A percentile compares a stretch with the other conserved stretches of the same genome.
phyloP scores from a whole-genome alignment of 2,797 vertebrate genomes.

The Caiman crocodilus region DNA sequence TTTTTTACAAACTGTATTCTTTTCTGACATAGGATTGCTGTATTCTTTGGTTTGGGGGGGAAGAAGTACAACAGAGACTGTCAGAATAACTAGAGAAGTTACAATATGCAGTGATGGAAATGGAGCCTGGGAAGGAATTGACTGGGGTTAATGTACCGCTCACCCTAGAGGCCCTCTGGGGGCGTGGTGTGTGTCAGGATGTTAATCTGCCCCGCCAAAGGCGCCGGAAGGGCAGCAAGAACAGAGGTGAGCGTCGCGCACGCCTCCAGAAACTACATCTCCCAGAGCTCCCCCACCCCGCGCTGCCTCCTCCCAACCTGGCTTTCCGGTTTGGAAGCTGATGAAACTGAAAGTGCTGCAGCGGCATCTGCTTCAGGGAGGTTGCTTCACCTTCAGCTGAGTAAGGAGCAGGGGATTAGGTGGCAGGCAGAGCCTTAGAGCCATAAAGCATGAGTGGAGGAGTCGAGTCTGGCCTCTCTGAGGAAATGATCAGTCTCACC shows the following conservation, averaged over 20 bases:
- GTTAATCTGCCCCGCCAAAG: not conserved
- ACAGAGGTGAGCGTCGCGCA: fast-evolving
- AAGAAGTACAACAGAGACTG: not conserved
- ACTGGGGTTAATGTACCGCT: not conserved
- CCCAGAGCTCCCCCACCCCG: constrained; percentile 66
- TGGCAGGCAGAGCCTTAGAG: not conserved
- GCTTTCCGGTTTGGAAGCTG: constrained; percentile 13
- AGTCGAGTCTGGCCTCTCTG: constrained; percentile 55
- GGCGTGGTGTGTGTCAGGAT: not conserved
- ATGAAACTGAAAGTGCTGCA: constrained; percentile 34
- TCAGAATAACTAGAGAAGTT: not conserved
- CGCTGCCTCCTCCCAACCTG: not conserved
- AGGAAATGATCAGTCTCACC: constrained; percentile 80
- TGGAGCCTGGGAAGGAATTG: not conserved
- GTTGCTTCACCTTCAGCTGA: constrained; percentile 27
- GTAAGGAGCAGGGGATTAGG: not conserved
- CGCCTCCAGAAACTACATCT: constrained; percentile 60
- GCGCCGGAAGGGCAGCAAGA: fast-evolving
- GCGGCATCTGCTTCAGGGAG: not conserved
- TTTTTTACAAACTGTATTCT: not conserved
- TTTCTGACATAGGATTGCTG: not conserved
- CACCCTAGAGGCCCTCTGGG: not conserved
- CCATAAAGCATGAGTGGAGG: constrained; percentile 75
- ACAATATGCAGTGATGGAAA: not conserved
- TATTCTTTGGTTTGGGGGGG: not conserved